Conservation (phyloP, 2,797 vertebrate species). For the Yasuhikotakia modesta region DNA sequence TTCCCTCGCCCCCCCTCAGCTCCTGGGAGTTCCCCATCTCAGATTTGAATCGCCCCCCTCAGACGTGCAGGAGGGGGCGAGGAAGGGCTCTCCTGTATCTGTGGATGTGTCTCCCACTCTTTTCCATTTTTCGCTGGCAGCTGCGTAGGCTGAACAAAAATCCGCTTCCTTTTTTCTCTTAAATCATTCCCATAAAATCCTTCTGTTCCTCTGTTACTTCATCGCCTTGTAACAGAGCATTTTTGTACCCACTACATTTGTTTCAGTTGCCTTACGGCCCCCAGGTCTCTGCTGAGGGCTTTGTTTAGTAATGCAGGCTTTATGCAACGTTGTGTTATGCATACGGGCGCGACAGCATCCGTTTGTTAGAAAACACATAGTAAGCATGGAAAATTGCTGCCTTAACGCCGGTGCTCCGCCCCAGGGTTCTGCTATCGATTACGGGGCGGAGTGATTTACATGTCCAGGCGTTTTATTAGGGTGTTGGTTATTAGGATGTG, state of each 20-base stretch:
- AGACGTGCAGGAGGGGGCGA: conserved; percentile 42
- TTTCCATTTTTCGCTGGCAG: conserved; percentile 29
- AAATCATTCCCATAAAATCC: not conserved
- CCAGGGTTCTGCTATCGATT: conserved; percentile 52
- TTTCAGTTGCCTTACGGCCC: not conserved
- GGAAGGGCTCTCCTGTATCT: conserved; percentile 50
- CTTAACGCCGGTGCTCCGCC: conserved; percentile 28
- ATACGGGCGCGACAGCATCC: not conserved
- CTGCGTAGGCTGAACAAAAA: conserved; percentile 17
- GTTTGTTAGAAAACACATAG: conserved; percentile 15
- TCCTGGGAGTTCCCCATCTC: conserved; percentile 34
- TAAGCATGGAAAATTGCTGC: conserved; percentile 17
- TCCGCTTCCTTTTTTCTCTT: conserved; percentile 29
- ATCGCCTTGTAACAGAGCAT: not conserved
- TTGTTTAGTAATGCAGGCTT: not conserved
- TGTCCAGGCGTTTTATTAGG: conserved; percentile 51
- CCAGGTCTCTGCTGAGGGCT: conserved; percentile 3
- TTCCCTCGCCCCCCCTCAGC: conserved; percentile 25
- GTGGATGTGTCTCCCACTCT: conserved; percentile 57
- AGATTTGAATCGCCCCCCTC: conserved; percentile 36
- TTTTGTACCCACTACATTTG: conserved; percentile 1
- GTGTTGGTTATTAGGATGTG: conserved; percentile 57
- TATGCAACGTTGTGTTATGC: not conserved
- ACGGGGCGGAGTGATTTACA: conserved; percentile 61
- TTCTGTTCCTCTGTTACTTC: not conserved